phyloP scores from a whole-genome alignment of 2,113 vertebrate species.

The Bos javanicus region DNA sequence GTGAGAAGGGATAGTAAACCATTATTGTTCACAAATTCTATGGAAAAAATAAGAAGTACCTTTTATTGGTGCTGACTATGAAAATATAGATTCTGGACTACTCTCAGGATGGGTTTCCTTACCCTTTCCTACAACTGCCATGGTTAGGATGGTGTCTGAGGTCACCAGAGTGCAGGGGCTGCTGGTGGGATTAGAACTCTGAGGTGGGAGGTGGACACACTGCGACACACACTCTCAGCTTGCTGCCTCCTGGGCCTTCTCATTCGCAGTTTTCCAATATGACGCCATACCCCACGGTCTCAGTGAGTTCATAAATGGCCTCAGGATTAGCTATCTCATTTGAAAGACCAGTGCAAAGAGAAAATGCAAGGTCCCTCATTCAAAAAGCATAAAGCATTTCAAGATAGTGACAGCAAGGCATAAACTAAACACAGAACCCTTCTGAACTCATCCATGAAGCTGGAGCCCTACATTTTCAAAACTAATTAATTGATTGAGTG shows the following conservation, averaged over 20 bases:
- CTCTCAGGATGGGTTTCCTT: neutral
- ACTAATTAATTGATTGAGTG: neutral
- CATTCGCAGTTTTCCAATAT: neutral
- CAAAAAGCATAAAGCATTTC: neutral
- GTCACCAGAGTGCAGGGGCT: neutral
- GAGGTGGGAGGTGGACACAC: neutral
- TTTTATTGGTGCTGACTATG: neutral
- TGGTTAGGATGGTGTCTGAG: neutral
- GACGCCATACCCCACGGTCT: neutral
- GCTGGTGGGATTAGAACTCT: neutral
- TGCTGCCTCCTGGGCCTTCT: neutral
- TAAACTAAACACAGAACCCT: neutral
- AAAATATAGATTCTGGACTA: neutral
- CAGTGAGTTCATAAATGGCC: fast-evolving
- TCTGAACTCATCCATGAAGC: neutral
- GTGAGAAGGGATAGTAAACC: neutral
- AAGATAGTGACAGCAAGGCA: neutral
- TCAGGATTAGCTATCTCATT: neutral
- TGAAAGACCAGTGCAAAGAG: neutral
- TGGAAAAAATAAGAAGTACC: neutral
- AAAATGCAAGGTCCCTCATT: neutral
- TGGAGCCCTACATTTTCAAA: neutral
- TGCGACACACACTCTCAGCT: fast-evolving
- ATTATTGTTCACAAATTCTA: neutral
- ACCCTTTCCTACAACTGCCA: neutral